phyloP scores from a whole-genome alignment of 2,888 invertebrate genomes.

The Trisateles emortualis region DNA sequence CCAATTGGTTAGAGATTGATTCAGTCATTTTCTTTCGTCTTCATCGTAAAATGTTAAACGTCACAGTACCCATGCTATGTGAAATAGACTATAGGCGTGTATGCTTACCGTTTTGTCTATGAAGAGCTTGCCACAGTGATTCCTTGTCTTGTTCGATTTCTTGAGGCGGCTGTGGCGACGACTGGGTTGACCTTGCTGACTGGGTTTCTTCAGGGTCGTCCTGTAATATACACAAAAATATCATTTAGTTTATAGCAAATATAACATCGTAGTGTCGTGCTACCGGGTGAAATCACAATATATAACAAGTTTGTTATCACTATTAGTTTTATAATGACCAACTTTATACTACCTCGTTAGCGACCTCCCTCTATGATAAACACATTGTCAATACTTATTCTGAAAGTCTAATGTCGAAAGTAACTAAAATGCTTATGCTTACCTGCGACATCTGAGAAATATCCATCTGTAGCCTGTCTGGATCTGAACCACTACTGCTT shows the following conservation, averaged over 20 bases:
- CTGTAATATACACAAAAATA: conserved; percentile 51
- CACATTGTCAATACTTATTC: conserved; percentile 18
- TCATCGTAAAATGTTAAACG: no score
- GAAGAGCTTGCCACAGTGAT: conserved; percentile 85
- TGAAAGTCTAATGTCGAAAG: no score
- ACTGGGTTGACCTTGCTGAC: conserved; percentile 79
- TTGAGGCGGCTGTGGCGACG: conserved; percentile 75
- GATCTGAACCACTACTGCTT: conserved; percentile 91
- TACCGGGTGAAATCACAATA: conserved; percentile 29
- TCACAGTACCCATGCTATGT: no score
- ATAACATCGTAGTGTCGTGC: conserved; percentile 32
- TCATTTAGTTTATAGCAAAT: conserved; percentile 19
- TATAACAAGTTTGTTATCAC: conserved; percentile 41
- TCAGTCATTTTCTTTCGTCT: no score
- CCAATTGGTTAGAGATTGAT: no score
- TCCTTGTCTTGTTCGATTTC: conserved; percentile 85
- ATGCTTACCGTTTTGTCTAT: conserved; percentile 84
- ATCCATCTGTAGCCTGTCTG: conserved; percentile 91
- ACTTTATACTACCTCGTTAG: conserved; percentile 16
- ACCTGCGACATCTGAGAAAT: conserved; percentile 86
- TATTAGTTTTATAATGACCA: conserved; percentile 1
- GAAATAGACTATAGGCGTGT: no score
- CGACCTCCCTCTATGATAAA: conserved; percentile 31
- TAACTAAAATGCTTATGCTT: conserved; percentile 6
- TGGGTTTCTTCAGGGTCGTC: conserved; percentile 84